These are phyloP conservation scores for Tineola bisselliella DNA, from an alignment of 2,888 invertebrate genomes.

Conservation along the genomic window DNA sequence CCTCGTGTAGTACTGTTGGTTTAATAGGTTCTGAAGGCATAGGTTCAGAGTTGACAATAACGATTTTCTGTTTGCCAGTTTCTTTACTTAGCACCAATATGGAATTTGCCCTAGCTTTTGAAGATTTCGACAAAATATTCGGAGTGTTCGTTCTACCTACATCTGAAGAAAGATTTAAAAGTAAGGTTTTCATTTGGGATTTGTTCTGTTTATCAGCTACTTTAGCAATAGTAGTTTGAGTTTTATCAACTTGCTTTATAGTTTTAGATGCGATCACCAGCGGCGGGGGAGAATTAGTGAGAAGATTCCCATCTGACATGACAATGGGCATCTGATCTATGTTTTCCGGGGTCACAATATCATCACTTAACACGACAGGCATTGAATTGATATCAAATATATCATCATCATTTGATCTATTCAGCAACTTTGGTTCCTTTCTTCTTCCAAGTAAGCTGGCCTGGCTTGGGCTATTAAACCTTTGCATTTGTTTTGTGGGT, in stretches of 20 bases:
- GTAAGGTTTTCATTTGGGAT: slow-evolving; percentile 46
- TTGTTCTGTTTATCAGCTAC: slow-evolving; percentile 27
- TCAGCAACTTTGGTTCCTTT: slow-evolving; percentile 28
- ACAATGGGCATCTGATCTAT: slow-evolving; percentile 76
- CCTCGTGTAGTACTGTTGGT: slow-evolving; percentile 17
- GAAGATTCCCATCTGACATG: slow-evolving; percentile 54
- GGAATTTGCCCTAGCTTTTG: slow-evolving; percentile 51
- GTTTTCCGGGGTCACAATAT: slow-evolving; percentile 72
- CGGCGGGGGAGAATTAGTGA: slow-evolving; percentile 36
- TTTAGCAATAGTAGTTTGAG: slow-evolving; percentile 29
- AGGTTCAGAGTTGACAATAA: slow-evolving; percentile 50
- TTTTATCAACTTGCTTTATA: slow-evolving; percentile 39
- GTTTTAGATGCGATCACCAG: slow-evolving; percentile 45
- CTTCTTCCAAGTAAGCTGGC: slow-evolving; percentile 36
- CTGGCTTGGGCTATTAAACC: slow-evolving; percentile 29
- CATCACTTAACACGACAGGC: slow-evolving; percentile 79
- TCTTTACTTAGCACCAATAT: slow-evolving; percentile 57
- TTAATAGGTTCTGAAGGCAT: slow-evolving; percentile 44
- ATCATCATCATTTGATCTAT: slow-evolving; percentile 35
- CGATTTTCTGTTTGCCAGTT: slow-evolving; percentile 58
- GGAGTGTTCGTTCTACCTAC: slow-evolving; percentile 49
- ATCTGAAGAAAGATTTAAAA: slow-evolving; percentile 45
- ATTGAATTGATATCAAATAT: slow-evolving; percentile 78
- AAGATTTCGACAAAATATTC: slow-evolving; percentile 59
- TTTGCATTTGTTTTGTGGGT: slow-evolving; percentile 15